Evolutionary conservation across 2,797 vertebrate species (phyloP).

Genomic region (Parauchenoglanis ngamensis): DNA sequence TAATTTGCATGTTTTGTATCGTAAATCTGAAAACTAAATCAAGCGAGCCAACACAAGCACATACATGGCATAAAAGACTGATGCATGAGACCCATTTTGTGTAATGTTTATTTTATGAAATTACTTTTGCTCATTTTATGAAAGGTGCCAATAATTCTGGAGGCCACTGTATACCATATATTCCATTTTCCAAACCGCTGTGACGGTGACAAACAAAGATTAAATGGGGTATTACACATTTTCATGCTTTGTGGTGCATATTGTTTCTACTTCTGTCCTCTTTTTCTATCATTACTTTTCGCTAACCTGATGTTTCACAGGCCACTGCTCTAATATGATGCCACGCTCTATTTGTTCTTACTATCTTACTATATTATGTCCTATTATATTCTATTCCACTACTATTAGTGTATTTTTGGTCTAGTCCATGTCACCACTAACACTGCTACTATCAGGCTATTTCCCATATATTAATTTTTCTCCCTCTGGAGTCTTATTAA

Average conservation of each 20-base stretch:
- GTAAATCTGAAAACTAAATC: background rate
- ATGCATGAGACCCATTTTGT: background rate
- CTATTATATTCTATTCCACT: constrained; percentile 25
- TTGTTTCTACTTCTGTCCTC: background rate
- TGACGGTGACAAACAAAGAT: background rate
- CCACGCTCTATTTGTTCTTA: constrained; percentile 17
- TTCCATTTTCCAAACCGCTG: background rate
- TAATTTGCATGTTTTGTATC: background rate
- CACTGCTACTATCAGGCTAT: background rate
- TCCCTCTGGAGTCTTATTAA: constrained; percentile 7
- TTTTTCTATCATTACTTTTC: background rate
- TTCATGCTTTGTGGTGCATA: constrained; percentile 2
- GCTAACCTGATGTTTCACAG: constrained; percentile 6
- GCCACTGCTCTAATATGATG: constrained; percentile 18
- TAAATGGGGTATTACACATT: background rate
- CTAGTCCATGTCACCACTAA: background rate
- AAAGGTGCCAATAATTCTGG: background rate
- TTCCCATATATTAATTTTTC: constrained; percentile 22
- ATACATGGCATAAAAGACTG: background rate
- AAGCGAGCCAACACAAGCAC: background rate
- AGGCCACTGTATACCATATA: background rate
- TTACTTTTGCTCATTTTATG: background rate
- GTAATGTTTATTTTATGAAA: background rate
- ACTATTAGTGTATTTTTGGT: constrained; percentile 30
- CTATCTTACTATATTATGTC: constrained; percentile 23